A percentile compares a stretch with the other conserved stretches of the same genome.
Conservation (phyloP, 2,797 vertebrate genomes). For the Philypnodon macrostomus region DNA sequence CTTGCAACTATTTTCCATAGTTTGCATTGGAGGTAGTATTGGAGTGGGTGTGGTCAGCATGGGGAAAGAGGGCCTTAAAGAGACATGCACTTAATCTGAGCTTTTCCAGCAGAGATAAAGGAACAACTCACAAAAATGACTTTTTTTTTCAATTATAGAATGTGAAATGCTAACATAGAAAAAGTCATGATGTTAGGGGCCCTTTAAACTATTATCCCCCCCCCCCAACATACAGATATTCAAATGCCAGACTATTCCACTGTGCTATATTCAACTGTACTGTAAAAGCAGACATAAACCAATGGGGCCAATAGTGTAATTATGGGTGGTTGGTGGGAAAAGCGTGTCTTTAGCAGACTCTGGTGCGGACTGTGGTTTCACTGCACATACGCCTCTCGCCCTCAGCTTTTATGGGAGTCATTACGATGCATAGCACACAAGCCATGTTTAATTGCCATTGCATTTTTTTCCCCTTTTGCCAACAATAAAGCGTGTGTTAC, state of each 20-base stretch:
- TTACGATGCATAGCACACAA: conserved; percentile 73
- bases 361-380: conserved; percentile 72
- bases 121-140: too few species aligned
- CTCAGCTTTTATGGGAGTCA: conserved; percentile 74
- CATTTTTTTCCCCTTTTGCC: conserved; percentile 44
- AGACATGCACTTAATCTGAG: too few species aligned
- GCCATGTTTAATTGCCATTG: conserved; percentile 67
- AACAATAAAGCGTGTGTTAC: conserved; percentile 71
- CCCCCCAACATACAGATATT: conserved; percentile 31
- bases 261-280: conserved; percentile 48
- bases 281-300: conserved; percentile 70
- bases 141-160: too few species aligned
- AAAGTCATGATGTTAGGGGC: too few species aligned
- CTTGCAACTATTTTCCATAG: too few species aligned
- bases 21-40: too few species aligned
- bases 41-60: too few species aligned
- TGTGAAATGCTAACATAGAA: too few species aligned
- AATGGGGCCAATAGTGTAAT: conserved; percentile 65
- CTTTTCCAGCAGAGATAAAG: too few species aligned
- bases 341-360: conserved; percentile 50
- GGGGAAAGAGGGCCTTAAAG: too few species aligned
- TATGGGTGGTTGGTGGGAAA: conserved; percentile 65
- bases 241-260: conserved; percentile 25
- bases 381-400: conserved; percentile 59
- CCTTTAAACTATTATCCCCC: too few species aligned